phyloP scores from a whole-genome alignment of 2,888 invertebrate genomes.

The Meiosimyza decipiens region DNA sequence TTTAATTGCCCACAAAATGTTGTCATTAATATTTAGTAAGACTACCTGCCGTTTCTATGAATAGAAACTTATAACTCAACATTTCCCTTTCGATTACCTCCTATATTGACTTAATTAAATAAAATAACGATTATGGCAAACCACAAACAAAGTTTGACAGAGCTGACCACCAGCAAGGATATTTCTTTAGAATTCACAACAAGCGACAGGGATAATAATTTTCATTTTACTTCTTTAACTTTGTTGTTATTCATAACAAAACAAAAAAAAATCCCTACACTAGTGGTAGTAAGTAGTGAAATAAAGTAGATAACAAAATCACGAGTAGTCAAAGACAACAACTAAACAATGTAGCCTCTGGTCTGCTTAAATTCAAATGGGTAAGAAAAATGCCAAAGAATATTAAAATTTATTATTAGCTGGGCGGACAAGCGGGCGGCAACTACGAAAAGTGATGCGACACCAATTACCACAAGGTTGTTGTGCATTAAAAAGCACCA shows the following conservation, averaged over 20 bases:
- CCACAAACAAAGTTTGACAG: background rate
- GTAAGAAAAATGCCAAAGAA: no score
- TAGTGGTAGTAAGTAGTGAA: background rate
- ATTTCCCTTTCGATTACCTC: background rate
- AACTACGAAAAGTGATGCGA: no score
- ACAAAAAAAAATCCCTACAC: background rate
- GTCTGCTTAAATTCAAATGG: no score
- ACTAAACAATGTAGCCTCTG: no score
- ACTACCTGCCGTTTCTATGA: background rate
- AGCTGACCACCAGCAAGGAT: background rate
- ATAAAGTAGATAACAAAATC: background rate
- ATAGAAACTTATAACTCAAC: background rate
- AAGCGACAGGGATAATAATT: background rate
- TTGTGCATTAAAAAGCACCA: no score
- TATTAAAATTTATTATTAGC: no score
- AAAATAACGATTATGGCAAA: background rate
- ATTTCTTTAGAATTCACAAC: background rate
- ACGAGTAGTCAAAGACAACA: no score
- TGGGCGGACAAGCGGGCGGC: no score
- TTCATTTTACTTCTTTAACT: background rate
- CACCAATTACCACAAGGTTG: no score
- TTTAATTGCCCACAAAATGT: no score
- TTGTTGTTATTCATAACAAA: constrained; percentile 1
- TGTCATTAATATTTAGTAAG: no score
- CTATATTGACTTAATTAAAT: constrained; percentile 11